phyloP scores from a whole-genome alignment of 2,888 invertebrate genomes.

The Mesochorus sp. region DNA sequence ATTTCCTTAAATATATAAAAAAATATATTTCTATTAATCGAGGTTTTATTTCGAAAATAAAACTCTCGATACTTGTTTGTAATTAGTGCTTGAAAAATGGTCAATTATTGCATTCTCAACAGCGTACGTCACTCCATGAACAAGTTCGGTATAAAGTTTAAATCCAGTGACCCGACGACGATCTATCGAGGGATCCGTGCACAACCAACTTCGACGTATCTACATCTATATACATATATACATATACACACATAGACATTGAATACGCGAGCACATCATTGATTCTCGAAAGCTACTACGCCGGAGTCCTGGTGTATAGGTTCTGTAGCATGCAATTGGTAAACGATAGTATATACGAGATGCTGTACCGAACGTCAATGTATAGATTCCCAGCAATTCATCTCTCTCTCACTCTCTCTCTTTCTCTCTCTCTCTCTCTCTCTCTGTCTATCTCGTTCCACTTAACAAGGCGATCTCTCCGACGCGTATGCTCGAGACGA shows the following conservation, averaged over 20 bases:
- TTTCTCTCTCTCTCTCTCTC: not conserved
- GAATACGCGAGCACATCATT: too few species aligned
- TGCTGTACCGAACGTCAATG: constrained; percentile 12
- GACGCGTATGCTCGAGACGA: not conserved
- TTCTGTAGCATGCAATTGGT: constrained; percentile 1
- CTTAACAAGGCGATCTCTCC: not conserved
- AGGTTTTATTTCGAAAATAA: too few species aligned
- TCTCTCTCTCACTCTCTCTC: not conserved
- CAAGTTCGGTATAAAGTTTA: not conserved
- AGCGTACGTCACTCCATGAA: not conserved
- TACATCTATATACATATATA: too few species aligned
- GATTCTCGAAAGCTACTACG: constrained; percentile 3
- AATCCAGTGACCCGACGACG: not conserved
- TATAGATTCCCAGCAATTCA: too few species aligned
- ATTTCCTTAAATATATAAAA: too few species aligned
- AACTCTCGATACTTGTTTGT: too few species aligned
- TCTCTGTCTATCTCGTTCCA: not conserved
- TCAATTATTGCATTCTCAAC: too few species aligned
- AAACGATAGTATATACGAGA: not conserved
- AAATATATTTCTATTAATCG: too few species aligned
- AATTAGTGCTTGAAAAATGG: not conserved
- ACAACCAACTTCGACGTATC: too few species aligned
- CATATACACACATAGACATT: too few species aligned
- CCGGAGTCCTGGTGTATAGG: not conserved
- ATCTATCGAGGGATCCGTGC: not conserved